Percentiles rank a stretch among this genome's conserved stretches.
Evolutionary conservation across 2,888 invertebrate species (phyloP).

Genomic region (Cephus runcator): DNA sequence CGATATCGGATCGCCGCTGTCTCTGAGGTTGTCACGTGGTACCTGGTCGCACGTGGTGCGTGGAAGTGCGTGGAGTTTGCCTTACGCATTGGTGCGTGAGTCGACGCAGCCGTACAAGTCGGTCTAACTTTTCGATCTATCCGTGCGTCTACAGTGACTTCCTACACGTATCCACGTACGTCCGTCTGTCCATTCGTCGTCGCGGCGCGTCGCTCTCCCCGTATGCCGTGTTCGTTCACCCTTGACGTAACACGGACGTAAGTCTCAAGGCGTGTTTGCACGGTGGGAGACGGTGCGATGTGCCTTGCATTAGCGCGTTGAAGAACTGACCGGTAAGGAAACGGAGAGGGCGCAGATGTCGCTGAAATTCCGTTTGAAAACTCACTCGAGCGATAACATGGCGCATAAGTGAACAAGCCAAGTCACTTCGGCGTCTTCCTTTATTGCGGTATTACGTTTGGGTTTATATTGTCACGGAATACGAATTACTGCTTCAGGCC

Average conservation of each 20-base stretch:
- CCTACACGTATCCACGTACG: constrained; percentile 15
- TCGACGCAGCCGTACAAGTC: not conserved
- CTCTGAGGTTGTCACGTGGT: not conserved
- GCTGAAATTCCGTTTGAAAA: constrained; percentile 62
- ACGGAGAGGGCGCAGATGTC: constrained; percentile 59
- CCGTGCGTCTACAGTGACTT: constrained; percentile 9
- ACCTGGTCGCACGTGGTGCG: not conserved
- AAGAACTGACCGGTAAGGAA: constrained; percentile 45
- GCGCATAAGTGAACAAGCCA: constrained; percentile 65
- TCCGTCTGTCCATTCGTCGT: constrained; percentile 23
- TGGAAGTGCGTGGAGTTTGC: too few relatives aligned
- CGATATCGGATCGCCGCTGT: not conserved
- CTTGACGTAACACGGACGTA: constrained; percentile 42
- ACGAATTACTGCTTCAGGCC: constrained; percentile 6
- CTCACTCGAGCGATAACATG: constrained; percentile 60
- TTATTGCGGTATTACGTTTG: constrained; percentile 40
- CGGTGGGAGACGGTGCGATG: constrained; percentile 11
- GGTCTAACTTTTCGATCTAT: not conserved
- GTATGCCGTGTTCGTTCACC: constrained; percentile 58
- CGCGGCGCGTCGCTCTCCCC: constrained; percentile 20
- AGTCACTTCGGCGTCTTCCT: constrained; percentile 62
- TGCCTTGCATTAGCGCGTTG: not conserved
- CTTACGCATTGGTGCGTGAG: not conserved
- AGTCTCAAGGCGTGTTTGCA: constrained; percentile 17
- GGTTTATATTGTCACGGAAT: not conserved